Conservation (phyloP, 2,113 vertebrate species). For the Psophia crepitans region DNA sequence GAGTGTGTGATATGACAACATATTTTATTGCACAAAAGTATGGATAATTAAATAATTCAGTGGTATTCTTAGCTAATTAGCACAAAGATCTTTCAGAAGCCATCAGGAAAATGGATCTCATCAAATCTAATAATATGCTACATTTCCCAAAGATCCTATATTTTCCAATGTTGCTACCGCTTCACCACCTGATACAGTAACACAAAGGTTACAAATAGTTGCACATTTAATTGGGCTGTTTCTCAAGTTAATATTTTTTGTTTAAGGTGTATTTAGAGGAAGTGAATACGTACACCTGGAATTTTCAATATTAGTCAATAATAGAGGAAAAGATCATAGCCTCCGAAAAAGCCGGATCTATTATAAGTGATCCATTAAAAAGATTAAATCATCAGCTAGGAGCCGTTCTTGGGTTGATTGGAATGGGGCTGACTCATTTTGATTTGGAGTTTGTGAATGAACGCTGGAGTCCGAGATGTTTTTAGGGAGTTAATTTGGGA, state of each 20-base stretch:
- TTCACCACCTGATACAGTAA: neutral
- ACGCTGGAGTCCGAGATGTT: neutral
- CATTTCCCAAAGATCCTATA: constrained; percentile 19
- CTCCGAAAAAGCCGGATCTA: neutral
- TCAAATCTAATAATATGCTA: constrained; percentile 55
- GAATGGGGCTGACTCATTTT: neutral
- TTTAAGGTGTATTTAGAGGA: neutral
- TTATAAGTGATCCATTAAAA: neutral
- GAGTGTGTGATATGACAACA: constrained; percentile 73
- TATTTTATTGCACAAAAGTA: constrained; percentile 73
- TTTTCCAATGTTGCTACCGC: neutral
- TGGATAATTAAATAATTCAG: constrained; percentile 78
- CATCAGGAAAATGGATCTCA: constrained; percentile 73
- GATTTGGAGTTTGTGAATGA: neutral
- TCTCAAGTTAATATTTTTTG: neutral
- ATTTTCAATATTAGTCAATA: neutral
- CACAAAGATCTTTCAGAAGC: constrained; percentile 67
- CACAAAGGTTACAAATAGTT: neutral
- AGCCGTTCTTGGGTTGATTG: neutral
- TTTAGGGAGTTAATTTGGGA: neutral
- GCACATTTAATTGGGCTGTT: neutral
- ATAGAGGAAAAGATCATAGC: neutral
- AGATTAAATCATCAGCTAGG: neutral
- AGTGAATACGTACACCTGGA: neutral
- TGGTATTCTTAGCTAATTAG: constrained; percentile 75